These are phyloP conservation scores for Tiliqua scincoides DNA, from an alignment of 2,113 vertebrate species.

Conservation along the genomic window DNA sequence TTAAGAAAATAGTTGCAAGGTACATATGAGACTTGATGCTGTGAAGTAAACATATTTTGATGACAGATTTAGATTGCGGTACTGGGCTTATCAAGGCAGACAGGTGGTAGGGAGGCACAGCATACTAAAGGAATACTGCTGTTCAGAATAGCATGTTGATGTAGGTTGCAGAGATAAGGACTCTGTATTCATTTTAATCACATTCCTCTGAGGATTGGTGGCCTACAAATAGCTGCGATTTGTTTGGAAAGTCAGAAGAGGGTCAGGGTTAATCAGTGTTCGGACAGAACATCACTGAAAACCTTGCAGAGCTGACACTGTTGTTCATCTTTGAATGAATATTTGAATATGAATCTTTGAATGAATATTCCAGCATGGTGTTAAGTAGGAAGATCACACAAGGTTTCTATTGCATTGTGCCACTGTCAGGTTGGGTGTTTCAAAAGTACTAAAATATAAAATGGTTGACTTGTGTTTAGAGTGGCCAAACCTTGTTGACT, in stretches of 20 bases:
- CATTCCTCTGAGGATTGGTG: neutral
- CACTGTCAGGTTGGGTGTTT: neutral
- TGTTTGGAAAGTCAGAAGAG: conserved; percentile 14
- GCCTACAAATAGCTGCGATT: neutral
- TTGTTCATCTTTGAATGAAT: neutral
- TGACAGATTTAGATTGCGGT: conserved; percentile 8
- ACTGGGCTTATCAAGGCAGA: conserved; percentile 7
- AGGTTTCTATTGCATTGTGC: neutral
- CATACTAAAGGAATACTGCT: conserved; percentile 24
- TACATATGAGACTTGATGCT: neutral
- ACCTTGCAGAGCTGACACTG: neutral
- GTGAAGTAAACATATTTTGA: conserved; percentile 29
- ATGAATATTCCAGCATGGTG: neutral
- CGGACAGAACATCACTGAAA: neutral
- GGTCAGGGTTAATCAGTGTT: neutral
- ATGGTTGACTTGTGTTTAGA: neutral
- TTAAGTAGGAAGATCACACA: neutral
- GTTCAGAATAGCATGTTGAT: neutral
- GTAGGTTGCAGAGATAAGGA: neutral
- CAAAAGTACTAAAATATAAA: neutral
- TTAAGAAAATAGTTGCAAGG: neutral
- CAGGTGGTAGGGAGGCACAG: conserved; percentile 9
- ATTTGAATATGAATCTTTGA: accelerated
- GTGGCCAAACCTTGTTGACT: too few relatives aligned
- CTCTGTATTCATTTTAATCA: neutral